Conservation (phyloP, 2,113 vertebrate species). For the rabbit (Oryctolagus cuniculus) region DNA sequence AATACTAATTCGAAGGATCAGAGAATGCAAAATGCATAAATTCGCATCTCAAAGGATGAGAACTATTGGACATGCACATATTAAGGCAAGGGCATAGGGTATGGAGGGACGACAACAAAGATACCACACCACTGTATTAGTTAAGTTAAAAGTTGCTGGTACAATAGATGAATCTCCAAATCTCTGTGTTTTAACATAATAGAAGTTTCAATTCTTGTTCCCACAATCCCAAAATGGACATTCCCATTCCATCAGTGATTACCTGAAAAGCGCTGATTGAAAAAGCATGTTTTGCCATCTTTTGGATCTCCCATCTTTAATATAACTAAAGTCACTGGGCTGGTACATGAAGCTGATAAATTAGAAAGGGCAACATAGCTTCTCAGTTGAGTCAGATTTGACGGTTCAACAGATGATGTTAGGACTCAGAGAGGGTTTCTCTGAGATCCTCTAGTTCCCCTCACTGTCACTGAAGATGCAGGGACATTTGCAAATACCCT, state of each 20-base stretch:
- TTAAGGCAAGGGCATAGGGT: neutral
- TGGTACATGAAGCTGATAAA: neutral
- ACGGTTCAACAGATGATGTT: neutral
- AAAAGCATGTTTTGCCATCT: neutral
- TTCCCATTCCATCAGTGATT: neutral
- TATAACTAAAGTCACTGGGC: neutral
- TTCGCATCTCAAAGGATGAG: neutral
- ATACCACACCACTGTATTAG: neutral
- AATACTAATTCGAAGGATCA: neutral
- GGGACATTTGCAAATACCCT: neutral
- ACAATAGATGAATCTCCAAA: neutral
- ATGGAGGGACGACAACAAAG: neutral
- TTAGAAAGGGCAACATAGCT: neutral
- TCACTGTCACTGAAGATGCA: neutral
- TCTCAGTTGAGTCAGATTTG: neutral
- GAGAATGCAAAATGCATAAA: neutral
- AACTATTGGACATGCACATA: neutral
- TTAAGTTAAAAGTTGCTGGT: constrained; percentile 9
- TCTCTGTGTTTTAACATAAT: constrained; percentile 23
- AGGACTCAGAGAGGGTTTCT: neutral
- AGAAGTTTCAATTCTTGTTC: constrained; percentile 9
- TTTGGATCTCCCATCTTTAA: neutral
- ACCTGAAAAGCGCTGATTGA: neutral
- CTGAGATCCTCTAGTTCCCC: neutral
- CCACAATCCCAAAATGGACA: neutral